A percentile compares a stretch with the other conserved stretches of the same genome.
phyloP scores from a whole-genome alignment of 2,888 invertebrate genomes.

The Octonoba sinensis region DNA sequence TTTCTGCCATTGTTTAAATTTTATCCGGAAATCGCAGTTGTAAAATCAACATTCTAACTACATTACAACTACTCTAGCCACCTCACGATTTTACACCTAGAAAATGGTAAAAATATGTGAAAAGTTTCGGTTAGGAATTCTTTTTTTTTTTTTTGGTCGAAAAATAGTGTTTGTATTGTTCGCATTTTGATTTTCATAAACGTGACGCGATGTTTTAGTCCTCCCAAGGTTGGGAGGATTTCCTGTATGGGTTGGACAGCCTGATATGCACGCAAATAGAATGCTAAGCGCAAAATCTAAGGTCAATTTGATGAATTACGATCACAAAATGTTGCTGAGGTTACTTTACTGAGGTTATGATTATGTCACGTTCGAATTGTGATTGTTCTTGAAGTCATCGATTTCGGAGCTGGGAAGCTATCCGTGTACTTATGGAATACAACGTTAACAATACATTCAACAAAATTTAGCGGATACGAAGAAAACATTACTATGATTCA shows the following conservation, averaged over 20 bases:
- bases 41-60: no score
- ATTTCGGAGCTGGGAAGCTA: neutral
- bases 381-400: neutral
- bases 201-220: constrained; percentile 1
- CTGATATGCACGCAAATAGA: constrained; percentile 4
- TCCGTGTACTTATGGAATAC: no score
- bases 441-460: no score
- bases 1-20: no score
- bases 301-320: constrained; percentile 19
- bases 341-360: constrained; percentile 4
- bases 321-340: neutral
- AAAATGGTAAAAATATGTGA: no score
- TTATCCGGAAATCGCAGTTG: no score
- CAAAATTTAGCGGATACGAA: no score
- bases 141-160: no score
- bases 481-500: no score
- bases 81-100: no score
- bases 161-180: neutral
- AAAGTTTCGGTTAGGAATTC: no score
- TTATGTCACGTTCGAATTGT: neutral
- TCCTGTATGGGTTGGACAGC: constrained; percentile 4
- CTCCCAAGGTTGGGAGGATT: neutral
- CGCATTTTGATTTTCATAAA: constrained; percentile 11
- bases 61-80: no score
- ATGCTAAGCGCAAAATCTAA: neutral